Base-by-base conservation (phyloP, 2,113 vertebrate species). In the Clarias batrachus region DNA sequence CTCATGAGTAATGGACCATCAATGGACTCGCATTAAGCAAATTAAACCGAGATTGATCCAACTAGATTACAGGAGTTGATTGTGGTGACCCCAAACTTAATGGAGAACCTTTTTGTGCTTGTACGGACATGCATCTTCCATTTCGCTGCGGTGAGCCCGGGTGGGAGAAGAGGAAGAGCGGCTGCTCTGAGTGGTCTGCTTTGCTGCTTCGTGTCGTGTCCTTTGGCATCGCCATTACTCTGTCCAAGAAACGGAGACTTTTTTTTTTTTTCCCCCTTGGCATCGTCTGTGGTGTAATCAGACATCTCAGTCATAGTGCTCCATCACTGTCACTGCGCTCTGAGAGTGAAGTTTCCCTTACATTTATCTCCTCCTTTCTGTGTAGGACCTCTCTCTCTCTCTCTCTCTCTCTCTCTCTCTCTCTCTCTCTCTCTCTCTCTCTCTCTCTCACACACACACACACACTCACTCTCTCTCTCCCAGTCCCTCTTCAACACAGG, bases 11-110 rank as follows among this genome's bases (percentile, higher is more conserved):
- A 91, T 90, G 86, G 87, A 81, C 84, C 85, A 80, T 90, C 88
- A 87, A 90, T 91, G 89, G 89, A 90, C 90, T 87, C 90, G 56
- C 91, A 93, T 93, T 92, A 92, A 91, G 89, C 89, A 90, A 93
- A 92, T 92, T 83, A 92, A 92, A 92, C 85, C 87, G 86, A 88
- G 87, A 91, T 92, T 91, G 90, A 92, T 92, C 90, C 86, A 57
- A 83, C 48, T 62, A 85, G 88, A 91, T 89, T 89, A 84, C 90
- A 86, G 85, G 88, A 88, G 87, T 80, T 90, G 90, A 91, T 91
- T 91, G 87, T 89, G 90, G 91, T 91, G 91, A 92, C 91, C 91
- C 88, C 76, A 88, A 90, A 90, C 66, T 70, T 93, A 93, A 90
- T 90, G 88, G 82, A 89, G 86, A 87, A 86, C 74, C 86, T 71